Evolutionary conservation across 2,113 vertebrate genomes (phyloP), one percentile per base, ranked within the genome.

Genomic region (Leptocoma aspasia): DNA sequence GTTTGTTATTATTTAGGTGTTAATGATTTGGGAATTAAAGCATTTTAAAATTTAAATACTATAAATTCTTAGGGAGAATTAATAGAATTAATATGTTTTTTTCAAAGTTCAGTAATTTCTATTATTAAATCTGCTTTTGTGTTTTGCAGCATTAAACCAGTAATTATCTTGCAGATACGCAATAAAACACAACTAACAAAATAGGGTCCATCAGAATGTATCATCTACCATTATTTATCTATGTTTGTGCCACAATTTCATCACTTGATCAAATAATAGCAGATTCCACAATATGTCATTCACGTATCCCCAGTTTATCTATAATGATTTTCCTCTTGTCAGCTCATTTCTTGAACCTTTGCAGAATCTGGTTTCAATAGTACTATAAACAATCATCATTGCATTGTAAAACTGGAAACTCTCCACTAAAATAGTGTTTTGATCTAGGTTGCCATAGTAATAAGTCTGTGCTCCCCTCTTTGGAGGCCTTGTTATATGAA

Each of bases 401-500:
- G 98, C 97, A 97, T 98, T 98, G 98, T 99, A 99, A 99, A 99
- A 99, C 98, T 99, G 98, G 99, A 99, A 99, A 99, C 98, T 99
- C 99, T 99, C 98, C 97, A 98, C 98, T 99, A 98, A 98, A 98
- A 98, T 97, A 98, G 97, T 99, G 98, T 99, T 99, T 99, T 99
- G 99, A 99, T 99, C 98, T 97, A 92, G 97, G 98, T 99, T 99
- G 98, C 98, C 98, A 98, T 98, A 98, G 99, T 99, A 99, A 99
- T 99, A 98, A 99, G 98, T 98, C 97, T 96, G 97, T 97, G 98
- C 98, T 99, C 98, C 98, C 98, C 99, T 99, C 99, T 99, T 99
- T 98, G 98, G 99, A 99, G 99, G 99, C 99, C 99, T 99, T 99
- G 99, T 99, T 99, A 99, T 99, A 98, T 98, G 98, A 98, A 98